Percentiles rank a stretch among this genome's conserved stretches.
Conservation (phyloP, 2,113 vertebrate species). For the Sus scrofa region DNA sequence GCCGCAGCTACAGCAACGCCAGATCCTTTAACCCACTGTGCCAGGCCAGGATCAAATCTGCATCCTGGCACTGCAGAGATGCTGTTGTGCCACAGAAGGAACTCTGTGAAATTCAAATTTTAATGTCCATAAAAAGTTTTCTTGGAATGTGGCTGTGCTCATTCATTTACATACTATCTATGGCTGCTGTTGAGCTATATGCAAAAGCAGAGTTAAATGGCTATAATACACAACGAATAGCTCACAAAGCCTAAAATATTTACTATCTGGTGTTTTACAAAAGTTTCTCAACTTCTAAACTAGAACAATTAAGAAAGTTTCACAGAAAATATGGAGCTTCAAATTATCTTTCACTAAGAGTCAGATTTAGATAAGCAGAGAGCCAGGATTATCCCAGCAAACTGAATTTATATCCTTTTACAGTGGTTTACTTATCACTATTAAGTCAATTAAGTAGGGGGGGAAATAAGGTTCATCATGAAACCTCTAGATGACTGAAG, state of each 20-base stretch:
- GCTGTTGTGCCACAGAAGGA: no score
- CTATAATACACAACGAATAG: not conserved
- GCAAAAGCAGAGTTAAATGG: not conserved
- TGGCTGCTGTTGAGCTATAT: not conserved
- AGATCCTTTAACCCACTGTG: no score
- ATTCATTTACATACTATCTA: not conserved
- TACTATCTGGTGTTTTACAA: not conserved
- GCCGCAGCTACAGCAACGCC: no score
- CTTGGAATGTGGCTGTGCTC: not conserved
- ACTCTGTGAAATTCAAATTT: slow-evolving; percentile 29
- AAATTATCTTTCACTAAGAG: not conserved
- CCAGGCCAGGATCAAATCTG: no score
- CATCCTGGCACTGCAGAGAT: no score
- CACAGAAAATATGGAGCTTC: not conserved
- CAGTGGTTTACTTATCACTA: not conserved
- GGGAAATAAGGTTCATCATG: not conserved
- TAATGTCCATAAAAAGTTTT: not conserved
- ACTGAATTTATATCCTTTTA: not conserved
- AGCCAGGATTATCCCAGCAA: not conserved
- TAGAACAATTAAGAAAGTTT: not conserved
- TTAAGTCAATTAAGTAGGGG: not conserved
- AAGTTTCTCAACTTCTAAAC: not conserved
- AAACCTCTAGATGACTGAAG: not conserved
- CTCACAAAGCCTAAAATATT: not conserved
- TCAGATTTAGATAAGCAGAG: not conserved